Conservation (phyloP, 2,113 vertebrate genomes). For the Poeciliopsis occidentalis region DNA sequence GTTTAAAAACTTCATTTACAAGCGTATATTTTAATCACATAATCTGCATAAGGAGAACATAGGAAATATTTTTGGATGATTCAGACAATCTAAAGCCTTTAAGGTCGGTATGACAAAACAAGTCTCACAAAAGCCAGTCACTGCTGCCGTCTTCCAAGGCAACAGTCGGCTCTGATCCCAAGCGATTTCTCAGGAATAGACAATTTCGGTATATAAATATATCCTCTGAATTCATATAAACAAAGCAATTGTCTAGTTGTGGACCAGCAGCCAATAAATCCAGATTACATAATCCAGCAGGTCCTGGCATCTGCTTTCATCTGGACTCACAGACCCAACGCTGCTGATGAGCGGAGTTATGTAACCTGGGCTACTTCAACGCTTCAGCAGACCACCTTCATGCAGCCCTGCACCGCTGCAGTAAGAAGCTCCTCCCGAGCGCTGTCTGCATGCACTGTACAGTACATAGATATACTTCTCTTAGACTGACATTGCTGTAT, state of each 20-base stretch:
- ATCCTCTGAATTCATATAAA: conserved; percentile 21
- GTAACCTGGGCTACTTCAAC: neutral
- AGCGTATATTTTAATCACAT: conserved; percentile 14
- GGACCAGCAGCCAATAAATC: too few relatives aligned
- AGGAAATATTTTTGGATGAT: neutral
- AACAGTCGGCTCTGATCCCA: conserved; percentile 22
- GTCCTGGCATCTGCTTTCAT: neutral
- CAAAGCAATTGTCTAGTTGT: neutral
- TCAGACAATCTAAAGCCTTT: conserved; percentile 30
- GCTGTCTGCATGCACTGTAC: neutral
- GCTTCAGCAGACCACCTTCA: too few relatives aligned
- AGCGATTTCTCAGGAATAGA: conserved; percentile 15
- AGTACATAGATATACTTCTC: neutral
- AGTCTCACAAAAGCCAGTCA: conserved; percentile 10
- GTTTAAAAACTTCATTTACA: neutral
- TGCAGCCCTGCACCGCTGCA: neutral
- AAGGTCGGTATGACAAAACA: conserved; percentile 16
- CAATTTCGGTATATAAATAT: conserved; percentile 20
- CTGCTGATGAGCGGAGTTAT: neutral
- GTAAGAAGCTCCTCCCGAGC: neutral
- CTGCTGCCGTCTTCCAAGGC: neutral
- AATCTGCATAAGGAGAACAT: conserved; percentile 1
- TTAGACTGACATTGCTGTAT: neutral
- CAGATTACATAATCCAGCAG: neutral
- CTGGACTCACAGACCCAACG: neutral